phyloP scores from a whole-genome alignment of 2,113 vertebrate genomes.

The Helogale parvula region DNA sequence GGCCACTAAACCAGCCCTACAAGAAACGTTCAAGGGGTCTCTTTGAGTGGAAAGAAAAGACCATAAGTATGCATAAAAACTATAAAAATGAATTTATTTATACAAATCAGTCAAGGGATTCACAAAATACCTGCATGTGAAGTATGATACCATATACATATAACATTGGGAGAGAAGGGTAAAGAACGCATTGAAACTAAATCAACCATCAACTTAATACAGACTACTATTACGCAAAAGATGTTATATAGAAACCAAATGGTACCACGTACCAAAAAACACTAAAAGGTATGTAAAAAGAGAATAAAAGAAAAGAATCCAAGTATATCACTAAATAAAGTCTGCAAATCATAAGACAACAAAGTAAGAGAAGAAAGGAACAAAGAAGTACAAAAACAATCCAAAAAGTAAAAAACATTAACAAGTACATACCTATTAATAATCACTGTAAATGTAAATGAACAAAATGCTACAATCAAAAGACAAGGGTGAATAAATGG shows the following conservation, averaged over 20 bases:
- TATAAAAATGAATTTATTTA: not conserved
- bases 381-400: not conserved
- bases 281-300: not conserved
- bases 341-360: not conserved
- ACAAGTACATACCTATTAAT: not conserved
- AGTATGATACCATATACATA: not conserved
- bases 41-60: no score
- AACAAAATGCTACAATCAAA: not conserved
- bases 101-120: not conserved
- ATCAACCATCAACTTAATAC: not conserved
- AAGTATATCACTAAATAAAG: not conserved
- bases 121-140: not conserved
- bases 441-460: not conserved
- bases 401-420: not conserved
- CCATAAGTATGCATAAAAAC: no score
- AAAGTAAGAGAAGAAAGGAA: not conserved
- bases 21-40: no score
- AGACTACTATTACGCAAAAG: not conserved
- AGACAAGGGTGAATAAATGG: not conserved
- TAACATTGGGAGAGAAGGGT: not conserved
- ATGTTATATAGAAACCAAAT: not conserved
- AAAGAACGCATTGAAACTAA: not conserved
- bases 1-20: no score
- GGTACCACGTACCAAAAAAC: not conserved
- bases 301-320: not conserved